A percentile compares a stretch with the other conserved stretches of the same genome.
Evolutionary conservation across 2,888 invertebrate genomes (phyloP).

Genomic region (Cordylochernes scorpioides): DNA sequence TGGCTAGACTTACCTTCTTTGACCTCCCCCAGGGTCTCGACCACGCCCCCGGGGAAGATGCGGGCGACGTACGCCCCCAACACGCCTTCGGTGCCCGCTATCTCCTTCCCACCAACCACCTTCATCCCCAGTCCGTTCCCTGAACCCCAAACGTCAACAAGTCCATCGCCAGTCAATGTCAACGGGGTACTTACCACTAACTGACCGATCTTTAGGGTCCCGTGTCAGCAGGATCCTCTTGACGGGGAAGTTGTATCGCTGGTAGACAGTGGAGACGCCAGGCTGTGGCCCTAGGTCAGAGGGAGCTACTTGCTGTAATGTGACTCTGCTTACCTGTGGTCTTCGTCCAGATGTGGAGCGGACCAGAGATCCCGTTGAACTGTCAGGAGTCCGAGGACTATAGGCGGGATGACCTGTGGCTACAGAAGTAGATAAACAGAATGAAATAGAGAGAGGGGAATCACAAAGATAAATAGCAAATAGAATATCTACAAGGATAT

Average conservation of each 20-base stretch:
- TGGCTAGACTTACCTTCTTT: slow-evolving; percentile 29
- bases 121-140: slow-evolving; percentile 32
- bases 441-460: no score
- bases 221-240: slow-evolving; percentile 30
- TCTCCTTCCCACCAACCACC: slow-evolving; percentile 31
- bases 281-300: background rate
- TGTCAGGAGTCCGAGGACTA: no score
- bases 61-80: slow-evolving; percentile 31
- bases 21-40: slow-evolving; percentile 30
- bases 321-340: no score
- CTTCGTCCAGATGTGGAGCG: no score
- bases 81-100: slow-evolving; percentile 26
- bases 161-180: background rate
- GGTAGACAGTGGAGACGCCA: slow-evolving; percentile 4
- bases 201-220: slow-evolving; percentile 29
- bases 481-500: no score
- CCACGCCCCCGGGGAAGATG: slow-evolving; percentile 29
- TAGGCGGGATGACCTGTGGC: no score
- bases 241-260: slow-evolving; percentile 25
- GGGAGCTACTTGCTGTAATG: background rate
- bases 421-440: no score
- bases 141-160: slow-evolving; percentile 6
- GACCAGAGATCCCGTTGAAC: no score
- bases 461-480: no score
- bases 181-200: slow-evolving; percentile 22